Base-by-base conservation (phyloP, 2,888 invertebrate genomes). In the Torymus texanus region DNA sequence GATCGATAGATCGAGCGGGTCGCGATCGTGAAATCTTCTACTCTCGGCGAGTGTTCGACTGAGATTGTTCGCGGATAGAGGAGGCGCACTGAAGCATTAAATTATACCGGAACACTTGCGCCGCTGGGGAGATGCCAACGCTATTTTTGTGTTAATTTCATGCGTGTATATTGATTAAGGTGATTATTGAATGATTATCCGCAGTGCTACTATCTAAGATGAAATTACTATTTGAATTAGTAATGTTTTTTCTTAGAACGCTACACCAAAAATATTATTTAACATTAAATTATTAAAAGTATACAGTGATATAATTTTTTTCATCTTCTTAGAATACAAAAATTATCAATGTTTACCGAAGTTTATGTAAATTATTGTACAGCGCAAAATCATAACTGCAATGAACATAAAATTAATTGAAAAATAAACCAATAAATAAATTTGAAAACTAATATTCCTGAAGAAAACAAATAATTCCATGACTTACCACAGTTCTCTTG, bases 41-140 rank as follows among this genome's bases (percentile, higher is more conserved):
- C 5, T 50, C 10, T 29, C 29, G 0, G 29, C 41, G 41, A 41
- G 41, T 41, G 41, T 41, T 41, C 41, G 41, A 41, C 41, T 41
- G 68, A 62, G 63, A 73, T 73, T 55, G 16, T 18, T 24, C 18
- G 24, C 1, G 55, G 63, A 56, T 63, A 56, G 11, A 13, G 29
- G 11, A n/a, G 24, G 14, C 41, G 18, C 55, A 3, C 14, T 61
- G 41, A 58, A n/a, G 16, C 50, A 74, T 65, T 63, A 62, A 73
- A 73, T 73, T 73, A 73, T 73, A 41, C 51, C 63, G 63, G 21
- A 63, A 62, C 62, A 62, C 53, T 61, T 72, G 16, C 14, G 16
- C 14, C 18, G 50, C 12, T 68, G 29, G 24, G 18, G 16, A 8
- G 41, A 41, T 11, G 58, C 12, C n/a, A 0, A n/a, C 55, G 18